Conservation (phyloP, 2,797 vertebrate species). For the Acrossocheilus fasciatus region DNA sequence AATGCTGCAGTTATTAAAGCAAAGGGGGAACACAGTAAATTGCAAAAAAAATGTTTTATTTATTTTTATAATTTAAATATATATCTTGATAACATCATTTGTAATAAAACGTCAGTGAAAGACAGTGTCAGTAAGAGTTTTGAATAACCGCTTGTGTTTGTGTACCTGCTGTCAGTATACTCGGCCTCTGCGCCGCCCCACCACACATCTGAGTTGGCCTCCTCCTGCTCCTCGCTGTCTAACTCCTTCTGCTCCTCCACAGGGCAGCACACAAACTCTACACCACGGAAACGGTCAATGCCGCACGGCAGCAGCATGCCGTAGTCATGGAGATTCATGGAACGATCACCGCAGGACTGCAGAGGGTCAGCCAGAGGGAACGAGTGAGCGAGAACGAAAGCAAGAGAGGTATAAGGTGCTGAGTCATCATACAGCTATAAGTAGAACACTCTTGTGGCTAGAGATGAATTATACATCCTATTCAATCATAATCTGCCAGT, state of each 20-base stretch:
- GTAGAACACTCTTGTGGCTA: slow-evolving; percentile 5
- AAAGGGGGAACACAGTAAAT: not conserved
- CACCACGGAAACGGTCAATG: slow-evolving; percentile 94
- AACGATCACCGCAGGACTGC: slow-evolving; percentile 93
- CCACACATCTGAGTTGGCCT: slow-evolving; percentile 95
- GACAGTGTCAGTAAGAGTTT: not conserved
- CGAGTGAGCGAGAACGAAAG: not conserved
- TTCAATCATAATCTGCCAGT: not conserved
- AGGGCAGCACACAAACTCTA: slow-evolving; percentile 97
- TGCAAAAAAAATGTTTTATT: not conserved
- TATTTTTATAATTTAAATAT: not conserved
- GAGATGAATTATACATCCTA: not conserved
- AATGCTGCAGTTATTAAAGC: not conserved
- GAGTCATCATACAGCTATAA: slow-evolving; percentile 30
- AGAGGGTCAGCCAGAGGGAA: slow-evolving; percentile 1
- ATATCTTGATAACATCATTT: not conserved
- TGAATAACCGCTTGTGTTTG: not conserved
- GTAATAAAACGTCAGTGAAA: not conserved
- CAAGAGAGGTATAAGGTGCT: slow-evolving; percentile 3
- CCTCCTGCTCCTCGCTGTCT: slow-evolving; percentile 86
- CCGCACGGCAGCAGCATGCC: slow-evolving; percentile 97
- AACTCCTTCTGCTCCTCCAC: slow-evolving; percentile 83
- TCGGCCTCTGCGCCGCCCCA: slow-evolving; percentile 94
- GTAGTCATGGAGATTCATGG: slow-evolving; percentile 94
- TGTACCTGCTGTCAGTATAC: slow-evolving; percentile 89